Base-by-base conservation (phyloP, 2,797 vertebrate genomes). In the Mus minutoides region DNA sequence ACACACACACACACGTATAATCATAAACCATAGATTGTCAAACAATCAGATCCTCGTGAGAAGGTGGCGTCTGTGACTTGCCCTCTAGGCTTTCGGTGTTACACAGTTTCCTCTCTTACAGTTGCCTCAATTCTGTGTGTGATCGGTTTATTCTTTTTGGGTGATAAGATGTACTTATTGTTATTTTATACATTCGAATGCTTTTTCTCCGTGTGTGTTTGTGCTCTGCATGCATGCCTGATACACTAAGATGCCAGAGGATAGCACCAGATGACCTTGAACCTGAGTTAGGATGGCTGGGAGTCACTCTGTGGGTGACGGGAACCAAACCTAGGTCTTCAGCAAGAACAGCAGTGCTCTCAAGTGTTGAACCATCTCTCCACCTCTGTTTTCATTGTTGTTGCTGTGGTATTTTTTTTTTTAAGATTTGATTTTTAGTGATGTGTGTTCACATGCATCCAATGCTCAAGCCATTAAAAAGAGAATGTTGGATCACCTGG, bases 131-230 rank as follows among this genome's bases (percentile, higher is more conserved):
- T 64, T 90, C 3, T 56, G 5, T 87, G 3, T 94, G 2, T 90
- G 40, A 56, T 91, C 6, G 26, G 11, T 37, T 86, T 92, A 54
- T 92, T 40, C 40, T 91, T 60, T 62, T 62, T 84, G 40, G 54
- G 46, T 46, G 16, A 46, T 64, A 46, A 52, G 43, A 69, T 67
- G 43, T 29, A 83, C 31, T 60, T 83, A 60, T 67, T 85, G n/a
- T 52, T 84, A 31, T 64, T 84, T 67, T 67, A 49, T 67, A 67
- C 2, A 16, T 26, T 52, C 17, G 31, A 69, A 8, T 69, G 84
- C n/a, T 52, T 86, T 86, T 34, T 86, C 46, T 17, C 84, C 21
- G 26, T n/a, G 31, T 5, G 24, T 69, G 21, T 69, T 11, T 69
- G 64, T 17, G 34, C 62, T 69, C 34, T 69, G 2, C 34, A 13